phyloP scores from a whole-genome alignment of 1,140 invertebrate genomes.

The Nephotettix cincticeps region DNA sequence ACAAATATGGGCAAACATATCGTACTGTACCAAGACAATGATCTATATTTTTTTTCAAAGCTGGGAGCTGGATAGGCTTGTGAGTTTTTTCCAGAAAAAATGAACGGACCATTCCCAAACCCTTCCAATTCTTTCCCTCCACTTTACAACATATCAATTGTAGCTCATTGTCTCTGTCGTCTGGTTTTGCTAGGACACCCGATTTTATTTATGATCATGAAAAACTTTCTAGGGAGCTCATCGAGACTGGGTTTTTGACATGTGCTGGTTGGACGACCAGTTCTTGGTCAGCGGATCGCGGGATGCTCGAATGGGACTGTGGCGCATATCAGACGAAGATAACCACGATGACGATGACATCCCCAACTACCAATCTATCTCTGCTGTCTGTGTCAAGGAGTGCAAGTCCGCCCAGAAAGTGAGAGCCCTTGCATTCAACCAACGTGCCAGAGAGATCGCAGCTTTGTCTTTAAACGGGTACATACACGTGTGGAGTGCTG shows the following conservation, averaged over 20 bases:
- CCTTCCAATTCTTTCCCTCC: too few relatives aligned
- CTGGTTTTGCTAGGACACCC: too few relatives aligned
- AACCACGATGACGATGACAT: conserved; percentile 25
- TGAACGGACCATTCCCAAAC: too few relatives aligned
- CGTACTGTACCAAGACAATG: too few relatives aligned
- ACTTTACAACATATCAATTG: too few relatives aligned
- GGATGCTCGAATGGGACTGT: conserved; percentile 81
- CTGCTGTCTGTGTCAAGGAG: conserved; percentile 71
- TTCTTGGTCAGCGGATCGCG: conserved; percentile 91
- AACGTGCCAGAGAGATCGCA: conserved; percentile 81
- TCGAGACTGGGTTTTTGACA: conserved; percentile 93
- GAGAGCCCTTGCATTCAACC: conserved; percentile 85
- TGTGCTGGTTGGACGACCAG: conserved; percentile 95
- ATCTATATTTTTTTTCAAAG: too few relatives aligned
- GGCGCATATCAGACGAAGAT: conserved; percentile 55
- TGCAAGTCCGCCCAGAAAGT: conserved; percentile 77
- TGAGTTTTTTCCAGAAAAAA: too few relatives aligned
- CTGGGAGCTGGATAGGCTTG: too few relatives aligned
- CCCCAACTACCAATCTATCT: conserved; percentile 51
- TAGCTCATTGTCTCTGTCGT: too few relatives aligned
- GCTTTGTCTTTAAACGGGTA: conserved; percentile 89
- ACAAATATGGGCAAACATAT: too few relatives aligned
- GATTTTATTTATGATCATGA: too few relatives aligned
- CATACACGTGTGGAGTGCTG: conserved; percentile 89
- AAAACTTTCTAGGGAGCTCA: conserved; percentile 70